Conservation (phyloP, 2,113 vertebrate genomes). For the Equus przewalskii region DNA sequence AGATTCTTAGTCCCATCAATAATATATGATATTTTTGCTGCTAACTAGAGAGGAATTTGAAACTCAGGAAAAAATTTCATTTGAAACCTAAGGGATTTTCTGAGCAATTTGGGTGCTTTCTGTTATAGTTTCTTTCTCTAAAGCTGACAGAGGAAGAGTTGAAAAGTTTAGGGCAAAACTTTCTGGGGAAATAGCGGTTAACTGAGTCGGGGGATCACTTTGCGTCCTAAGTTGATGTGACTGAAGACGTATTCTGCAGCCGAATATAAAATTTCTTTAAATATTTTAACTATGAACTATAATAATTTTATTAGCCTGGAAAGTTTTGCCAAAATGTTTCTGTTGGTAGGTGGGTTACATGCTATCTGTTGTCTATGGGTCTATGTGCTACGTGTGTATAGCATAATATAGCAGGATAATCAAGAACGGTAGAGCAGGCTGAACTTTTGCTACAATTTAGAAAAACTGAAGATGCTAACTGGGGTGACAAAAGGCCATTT, state of each 20-base stretch:
- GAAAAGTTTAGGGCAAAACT: constrained; percentile 56
- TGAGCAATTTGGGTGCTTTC: constrained; percentile 31
- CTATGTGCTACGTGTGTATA: not conserved
- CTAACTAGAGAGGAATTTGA: constrained; percentile 70
- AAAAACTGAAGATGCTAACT: constrained; percentile 13
- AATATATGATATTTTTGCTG: constrained; percentile 77
- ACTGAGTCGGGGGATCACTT: not conserved
- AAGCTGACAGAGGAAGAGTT: constrained; percentile 8
- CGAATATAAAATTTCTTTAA: not conserved
- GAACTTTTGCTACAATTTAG: not conserved
- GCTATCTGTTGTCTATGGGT: not conserved
- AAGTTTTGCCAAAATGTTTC: constrained; percentile 36
- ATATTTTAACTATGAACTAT: not conserved
- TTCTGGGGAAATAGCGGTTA: constrained; percentile 53
- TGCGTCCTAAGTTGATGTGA: not conserved
- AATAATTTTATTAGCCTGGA: not conserved
- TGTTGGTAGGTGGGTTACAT: not conserved
- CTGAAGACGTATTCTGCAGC: not conserved
- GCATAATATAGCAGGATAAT: not conserved
- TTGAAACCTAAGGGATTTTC: constrained; percentile 68
- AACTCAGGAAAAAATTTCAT: constrained; percentile 31
- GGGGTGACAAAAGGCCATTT: not conserved
- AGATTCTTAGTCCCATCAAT: constrained; percentile 75
- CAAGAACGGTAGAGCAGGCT: not conserved
- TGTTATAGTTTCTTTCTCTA: constrained; percentile 13